Conservation (phyloP, 2,888 invertebrate genomes). For the Athalia cordata region DNA sequence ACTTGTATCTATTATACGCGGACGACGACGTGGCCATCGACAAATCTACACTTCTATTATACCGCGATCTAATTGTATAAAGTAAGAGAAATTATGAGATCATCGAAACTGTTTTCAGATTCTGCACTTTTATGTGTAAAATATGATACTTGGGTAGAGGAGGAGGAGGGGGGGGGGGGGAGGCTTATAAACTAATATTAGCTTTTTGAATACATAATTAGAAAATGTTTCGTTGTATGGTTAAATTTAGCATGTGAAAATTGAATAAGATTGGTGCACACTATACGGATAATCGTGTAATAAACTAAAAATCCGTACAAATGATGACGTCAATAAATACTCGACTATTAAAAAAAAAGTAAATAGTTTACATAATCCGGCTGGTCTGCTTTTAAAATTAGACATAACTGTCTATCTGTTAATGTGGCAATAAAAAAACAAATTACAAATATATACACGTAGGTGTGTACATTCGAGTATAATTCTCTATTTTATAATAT, state of each 20-base stretch:
- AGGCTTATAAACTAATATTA: no score
- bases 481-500: no score
- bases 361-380: constrained; percentile 59
- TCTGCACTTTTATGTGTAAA: no score
- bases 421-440: not conserved
- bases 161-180: no score
- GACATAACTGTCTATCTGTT: constrained; percentile 38
- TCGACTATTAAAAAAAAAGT: constrained; percentile 49
- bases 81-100: no score
- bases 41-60: not conserved
- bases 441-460: not conserved
- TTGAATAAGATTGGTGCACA: not conserved
- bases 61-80: no score
- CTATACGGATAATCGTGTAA: not conserved
- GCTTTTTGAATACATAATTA: no score
- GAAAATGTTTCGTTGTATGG: no score
- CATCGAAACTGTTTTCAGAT: no score
- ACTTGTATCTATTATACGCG: no score
- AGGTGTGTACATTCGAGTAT: not conserved
- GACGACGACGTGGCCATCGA: not conserved
- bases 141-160: no score
- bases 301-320: not conserved
- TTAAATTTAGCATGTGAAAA: no score
- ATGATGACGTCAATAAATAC: constrained; percentile 18
- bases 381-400: constrained; percentile 56